Base-by-base conservation (phyloP, 2,797 vertebrate genomes). In the Pampus argenteus region DNA sequence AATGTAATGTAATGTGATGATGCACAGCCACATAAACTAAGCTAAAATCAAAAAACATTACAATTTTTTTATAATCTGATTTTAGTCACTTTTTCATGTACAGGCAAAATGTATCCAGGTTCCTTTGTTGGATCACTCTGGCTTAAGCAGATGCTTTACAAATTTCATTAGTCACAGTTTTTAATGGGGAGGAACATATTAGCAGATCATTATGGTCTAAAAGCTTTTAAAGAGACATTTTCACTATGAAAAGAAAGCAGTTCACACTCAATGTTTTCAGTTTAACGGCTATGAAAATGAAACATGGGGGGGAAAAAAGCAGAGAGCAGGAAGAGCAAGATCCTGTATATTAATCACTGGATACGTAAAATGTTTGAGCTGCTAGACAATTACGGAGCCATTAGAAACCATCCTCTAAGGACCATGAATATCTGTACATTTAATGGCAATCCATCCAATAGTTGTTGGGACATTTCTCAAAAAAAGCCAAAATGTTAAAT, bases 91-190 rank as follows among this genome's bases (percentile, higher is more conserved):
- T 50, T 63, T 20, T 31, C 5, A 52, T 40, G 0, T 25, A 45
- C 52, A 60, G 17, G 28, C 25, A 2, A 40, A 38, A 60, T 55
- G 22, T 42, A 15, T 28, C 10, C 18, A 34, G 50, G 28, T 28
- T 79, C 59, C n/a, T 71, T 44, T 51, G 47, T 29, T 59, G 62
- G 49, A 20, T 59, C 69, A 48, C 64, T 76, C 23, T 0, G 61
- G 71, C 57, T 76, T 64, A 55, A 5, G 55, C 57, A 72, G 57
- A 66, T 4, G 57, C 71, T 65, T 29, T 42, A 57, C 57, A 64
- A 81, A 82, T 74, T n/a, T 7, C 52, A 74, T 82, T 70, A 48
- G 64, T 79, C 74, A 71, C 5, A 31, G 38, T 47, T 60, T 60
- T 84, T 54, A 80, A 61, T 72, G 50, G 49, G 5, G 36, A 75